Percentiles rank a stretch among this genome's conserved stretches.
phyloP scores from a whole-genome alignment of 2,797 vertebrate species.

The Iguana delicatissima region DNA sequence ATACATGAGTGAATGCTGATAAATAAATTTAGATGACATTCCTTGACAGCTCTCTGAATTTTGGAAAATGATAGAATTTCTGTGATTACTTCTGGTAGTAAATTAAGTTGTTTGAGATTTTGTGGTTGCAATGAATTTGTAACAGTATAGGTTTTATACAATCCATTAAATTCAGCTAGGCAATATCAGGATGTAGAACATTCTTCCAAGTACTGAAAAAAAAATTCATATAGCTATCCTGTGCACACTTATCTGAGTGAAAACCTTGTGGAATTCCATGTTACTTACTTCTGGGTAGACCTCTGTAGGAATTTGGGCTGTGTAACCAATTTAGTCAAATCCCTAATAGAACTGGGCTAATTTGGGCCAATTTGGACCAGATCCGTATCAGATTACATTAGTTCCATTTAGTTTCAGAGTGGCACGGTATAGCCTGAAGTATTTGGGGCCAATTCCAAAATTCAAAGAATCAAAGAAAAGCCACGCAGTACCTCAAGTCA shows the following conservation, averaged over 20 bases:
- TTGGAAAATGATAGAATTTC: neutral
- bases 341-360: too few relatives aligned
- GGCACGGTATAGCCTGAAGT: too few relatives aligned
- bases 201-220: neutral
- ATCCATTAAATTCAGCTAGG: neutral
- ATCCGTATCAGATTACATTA: too few relatives aligned
- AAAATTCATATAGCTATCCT: neutral
- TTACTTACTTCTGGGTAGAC: neutral
- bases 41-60: neutral
- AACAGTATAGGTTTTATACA: neutral
- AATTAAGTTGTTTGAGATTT: neutral
- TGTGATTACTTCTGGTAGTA: neutral
- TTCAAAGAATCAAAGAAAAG: too few relatives aligned
- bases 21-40: neutral
- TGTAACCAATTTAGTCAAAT: too few relatives aligned
- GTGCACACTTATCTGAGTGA: neutral
- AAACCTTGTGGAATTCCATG: neutral
- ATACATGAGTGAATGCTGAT: neutral
- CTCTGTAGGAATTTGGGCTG: neutral
- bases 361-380: too few relatives aligned
- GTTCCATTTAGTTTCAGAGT: too few relatives aligned
- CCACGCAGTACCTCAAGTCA: too few relatives aligned
- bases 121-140: neutral
- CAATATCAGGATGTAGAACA: neutral
- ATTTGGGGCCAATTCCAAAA: too few relatives aligned